Conservation (phyloP, 2,888 invertebrate species). For the Phlogophora meticulosa region DNA sequence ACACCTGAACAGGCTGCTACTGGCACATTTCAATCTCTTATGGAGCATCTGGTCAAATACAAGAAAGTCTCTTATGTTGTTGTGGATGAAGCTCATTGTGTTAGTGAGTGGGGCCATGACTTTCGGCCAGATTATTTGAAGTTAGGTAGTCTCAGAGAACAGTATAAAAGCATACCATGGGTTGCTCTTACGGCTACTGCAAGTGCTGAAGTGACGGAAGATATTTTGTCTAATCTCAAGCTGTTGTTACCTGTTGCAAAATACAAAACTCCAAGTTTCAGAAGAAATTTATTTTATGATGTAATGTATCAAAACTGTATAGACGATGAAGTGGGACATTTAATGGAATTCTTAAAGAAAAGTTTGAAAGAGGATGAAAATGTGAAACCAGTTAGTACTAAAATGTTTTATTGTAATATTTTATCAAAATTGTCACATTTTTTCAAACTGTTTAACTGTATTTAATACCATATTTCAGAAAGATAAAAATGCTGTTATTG, state of each 20-base stretch:
- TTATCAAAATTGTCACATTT: neutral
- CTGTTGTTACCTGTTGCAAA: constrained; percentile 92
- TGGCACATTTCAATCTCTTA: constrained; percentile 93
- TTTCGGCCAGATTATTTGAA: constrained; percentile 98
- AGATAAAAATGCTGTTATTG: constrained; percentile 94
- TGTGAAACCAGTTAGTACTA: constrained; percentile 84
- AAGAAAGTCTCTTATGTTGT: constrained; percentile 97
- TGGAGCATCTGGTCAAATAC: constrained; percentile 93
- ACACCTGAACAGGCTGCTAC: constrained; percentile 99
- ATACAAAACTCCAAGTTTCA: constrained; percentile 97
- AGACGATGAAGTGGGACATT: constrained; percentile 95
- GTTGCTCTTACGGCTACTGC: constrained; percentile 99
- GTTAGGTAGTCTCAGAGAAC: constrained; percentile 92
- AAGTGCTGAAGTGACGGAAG: constrained; percentile 94
- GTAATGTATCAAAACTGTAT: constrained; percentile 96
- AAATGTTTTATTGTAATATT: neutral
- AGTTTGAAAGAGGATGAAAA: constrained; percentile 92
- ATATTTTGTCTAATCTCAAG: constrained; percentile 94
- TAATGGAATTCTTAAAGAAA: constrained; percentile 94
- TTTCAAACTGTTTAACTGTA: constrained; percentile 14
- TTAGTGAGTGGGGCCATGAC: constrained; percentile 99
- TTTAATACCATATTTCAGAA: constrained; percentile 78
- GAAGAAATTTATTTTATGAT: constrained; percentile 98
- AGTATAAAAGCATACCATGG: constrained; percentile 94
- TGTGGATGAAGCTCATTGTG: constrained; percentile 99